Conservation (phyloP, 1,140 invertebrate species). For the Asbolus verrucosus region DNA sequence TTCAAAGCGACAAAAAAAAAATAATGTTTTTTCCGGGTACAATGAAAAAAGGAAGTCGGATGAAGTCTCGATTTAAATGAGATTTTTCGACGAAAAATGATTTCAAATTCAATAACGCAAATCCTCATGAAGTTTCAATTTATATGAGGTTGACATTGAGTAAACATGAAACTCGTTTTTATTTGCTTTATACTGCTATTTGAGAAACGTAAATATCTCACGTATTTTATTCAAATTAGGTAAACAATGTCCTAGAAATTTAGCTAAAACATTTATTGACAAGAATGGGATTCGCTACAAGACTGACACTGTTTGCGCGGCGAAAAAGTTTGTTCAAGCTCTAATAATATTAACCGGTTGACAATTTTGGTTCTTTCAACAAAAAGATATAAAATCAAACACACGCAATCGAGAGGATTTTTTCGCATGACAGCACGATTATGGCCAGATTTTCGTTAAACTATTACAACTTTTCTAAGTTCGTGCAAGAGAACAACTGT, state of each 20-base stretch:
- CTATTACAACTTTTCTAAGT: constrained; percentile 11
- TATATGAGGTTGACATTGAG: constrained; percentile 42
- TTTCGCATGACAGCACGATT: constrained; percentile 13
- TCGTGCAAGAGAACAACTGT: constrained; percentile 23
- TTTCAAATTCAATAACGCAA: constrained; percentile 44
- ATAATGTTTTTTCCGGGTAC: constrained; percentile 30
- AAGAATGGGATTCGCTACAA: no score
- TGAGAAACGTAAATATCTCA: constrained; percentile 35
- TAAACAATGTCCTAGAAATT: constrained; percentile 11
- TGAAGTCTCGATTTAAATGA: constrained; percentile 36
- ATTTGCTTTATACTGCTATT: constrained; percentile 26
- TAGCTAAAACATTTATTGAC: neutral
- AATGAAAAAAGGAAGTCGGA: constrained; percentile 33
- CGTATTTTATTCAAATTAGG: constrained; percentile 23
- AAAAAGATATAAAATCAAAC: no score
- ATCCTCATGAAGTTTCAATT: constrained; percentile 43
- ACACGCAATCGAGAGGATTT: constrained; percentile 14
- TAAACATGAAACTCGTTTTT: constrained; percentile 42
- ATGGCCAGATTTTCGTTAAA: constrained; percentile 15
- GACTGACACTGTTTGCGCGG: no score
- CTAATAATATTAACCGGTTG: no score
- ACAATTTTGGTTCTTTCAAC: no score
- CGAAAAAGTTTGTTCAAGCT: constrained; percentile 17
- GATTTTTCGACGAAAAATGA: constrained; percentile 41
- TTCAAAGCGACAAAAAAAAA: constrained; percentile 36